phyloP scores from a whole-genome alignment of 1,140 invertebrate species.

The Conus betulinus region DNA sequence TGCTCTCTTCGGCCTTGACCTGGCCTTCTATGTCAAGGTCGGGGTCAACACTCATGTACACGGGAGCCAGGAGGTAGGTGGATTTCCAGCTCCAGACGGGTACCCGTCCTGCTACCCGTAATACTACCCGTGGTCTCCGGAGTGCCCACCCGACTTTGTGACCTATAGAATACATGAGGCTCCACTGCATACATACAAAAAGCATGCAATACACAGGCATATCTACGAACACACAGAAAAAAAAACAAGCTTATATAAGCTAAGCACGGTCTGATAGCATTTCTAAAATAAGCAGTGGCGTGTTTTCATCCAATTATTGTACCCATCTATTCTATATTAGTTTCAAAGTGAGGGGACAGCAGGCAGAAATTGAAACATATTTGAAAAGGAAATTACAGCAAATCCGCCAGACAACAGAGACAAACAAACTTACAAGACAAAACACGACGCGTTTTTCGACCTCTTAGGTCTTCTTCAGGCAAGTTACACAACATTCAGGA shows the following conservation, averaged over 20 bases:
- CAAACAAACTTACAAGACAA: no score
- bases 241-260: background rate
- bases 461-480: no score
- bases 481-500: no score
- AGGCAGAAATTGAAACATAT: no score
- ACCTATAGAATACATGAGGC: background rate
- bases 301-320: no score
- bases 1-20: background rate
- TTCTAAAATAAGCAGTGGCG: no score
- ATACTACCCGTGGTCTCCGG: background rate
- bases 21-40: background rate
- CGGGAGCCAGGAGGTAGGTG: background rate
- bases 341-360: no score
- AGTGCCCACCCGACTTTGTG: background rate
- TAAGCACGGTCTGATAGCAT: no score
- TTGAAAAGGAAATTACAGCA: no score
- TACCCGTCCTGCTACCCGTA: background rate
- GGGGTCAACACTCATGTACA: constrained; percentile 11
- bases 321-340: no score
- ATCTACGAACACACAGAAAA: background rate
- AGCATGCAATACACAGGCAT: background rate
- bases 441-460: no score
- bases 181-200: background rate
- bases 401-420: no score
- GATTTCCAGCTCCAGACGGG: background rate